A percentile compares a stretch with the other conserved stretches of the same genome.
phyloP scores from a whole-genome alignment of 2,888 invertebrate species.

The Allolobophora icterica region DNA sequence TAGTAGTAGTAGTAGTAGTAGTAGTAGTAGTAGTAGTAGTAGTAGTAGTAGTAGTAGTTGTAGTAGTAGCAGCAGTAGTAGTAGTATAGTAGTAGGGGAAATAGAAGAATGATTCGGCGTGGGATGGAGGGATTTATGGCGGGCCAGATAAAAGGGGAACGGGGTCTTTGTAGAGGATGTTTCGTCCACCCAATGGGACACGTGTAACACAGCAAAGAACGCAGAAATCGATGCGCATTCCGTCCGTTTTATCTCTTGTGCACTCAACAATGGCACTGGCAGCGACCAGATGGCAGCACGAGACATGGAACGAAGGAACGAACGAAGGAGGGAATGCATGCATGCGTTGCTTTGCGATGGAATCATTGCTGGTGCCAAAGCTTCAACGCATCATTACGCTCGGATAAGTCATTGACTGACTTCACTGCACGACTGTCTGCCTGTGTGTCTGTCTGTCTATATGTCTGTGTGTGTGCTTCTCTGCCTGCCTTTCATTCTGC shows the following conservation, averaged over 20 bases:
- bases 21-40: background rate
- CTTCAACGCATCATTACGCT: background rate
- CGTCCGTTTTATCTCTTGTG: background rate
- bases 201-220: background rate
- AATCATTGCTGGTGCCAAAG: background rate
- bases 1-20: background rate
- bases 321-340: background rate
- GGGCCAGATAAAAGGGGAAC: background rate
- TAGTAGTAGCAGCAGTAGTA: background rate
- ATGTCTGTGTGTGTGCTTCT: background rate
- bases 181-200: background rate
- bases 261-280: background rate
- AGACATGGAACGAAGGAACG: background rate
- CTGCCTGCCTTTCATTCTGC: background rate
- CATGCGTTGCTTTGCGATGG: background rate
- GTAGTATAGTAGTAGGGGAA: background rate
- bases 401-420: background rate
- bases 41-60: background rate
- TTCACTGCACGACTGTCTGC: background rate
- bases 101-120: background rate
- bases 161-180: background rate
- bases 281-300: conserved; percentile 3
- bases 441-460: background rate
- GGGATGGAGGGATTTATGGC: conserved; percentile 10
- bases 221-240: background rate